Conservation (phyloP, 2,888 invertebrate genomes). For the Troides helena region DNA sequence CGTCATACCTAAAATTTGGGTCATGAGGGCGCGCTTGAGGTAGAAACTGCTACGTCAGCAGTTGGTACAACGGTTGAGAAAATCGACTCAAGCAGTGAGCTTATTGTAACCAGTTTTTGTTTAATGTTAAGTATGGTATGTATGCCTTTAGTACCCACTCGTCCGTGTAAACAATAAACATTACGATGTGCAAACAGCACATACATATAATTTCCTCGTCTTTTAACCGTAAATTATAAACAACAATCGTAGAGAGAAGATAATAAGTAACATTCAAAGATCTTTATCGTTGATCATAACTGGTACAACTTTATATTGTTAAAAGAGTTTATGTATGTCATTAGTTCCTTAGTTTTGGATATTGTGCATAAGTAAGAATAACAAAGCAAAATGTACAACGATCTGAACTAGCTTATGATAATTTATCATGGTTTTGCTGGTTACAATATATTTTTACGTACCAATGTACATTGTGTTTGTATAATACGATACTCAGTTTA, state of each 20-base stretch:
- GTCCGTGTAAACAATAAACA: not conserved
- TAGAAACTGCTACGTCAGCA: slow-evolving; percentile 39
- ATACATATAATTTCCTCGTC: not conserved
- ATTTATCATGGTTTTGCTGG: slow-evolving; percentile 2
- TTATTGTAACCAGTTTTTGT: slow-evolving; percentile 6
- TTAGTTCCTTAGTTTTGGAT: not conserved
- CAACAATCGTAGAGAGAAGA: not conserved
- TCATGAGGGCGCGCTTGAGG: slow-evolving; percentile 63
- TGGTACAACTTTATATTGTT: no score
- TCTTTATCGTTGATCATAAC: no score
- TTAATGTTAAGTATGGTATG: not conserved
- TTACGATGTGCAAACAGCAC: not conserved
- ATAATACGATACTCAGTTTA: slow-evolving; percentile 17
- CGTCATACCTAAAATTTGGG: slow-evolving; percentile 73
- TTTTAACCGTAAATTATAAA: not conserved
- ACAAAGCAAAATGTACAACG: not conserved
- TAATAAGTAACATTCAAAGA: not conserved
- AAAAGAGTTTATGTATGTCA: not conserved
- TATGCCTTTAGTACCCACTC: not conserved
- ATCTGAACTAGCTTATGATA: not conserved
- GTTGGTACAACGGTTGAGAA: slow-evolving; percentile 14
- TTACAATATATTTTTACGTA: slow-evolving; percentile 20
- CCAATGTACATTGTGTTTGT: slow-evolving; percentile 14
- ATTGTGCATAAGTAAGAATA: not conserved
- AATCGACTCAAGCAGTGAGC: slow-evolving; percentile 38